Base-by-base conservation (phyloP, 2,888 invertebrate genomes). In the Leptarthrus brevirostris region DNA sequence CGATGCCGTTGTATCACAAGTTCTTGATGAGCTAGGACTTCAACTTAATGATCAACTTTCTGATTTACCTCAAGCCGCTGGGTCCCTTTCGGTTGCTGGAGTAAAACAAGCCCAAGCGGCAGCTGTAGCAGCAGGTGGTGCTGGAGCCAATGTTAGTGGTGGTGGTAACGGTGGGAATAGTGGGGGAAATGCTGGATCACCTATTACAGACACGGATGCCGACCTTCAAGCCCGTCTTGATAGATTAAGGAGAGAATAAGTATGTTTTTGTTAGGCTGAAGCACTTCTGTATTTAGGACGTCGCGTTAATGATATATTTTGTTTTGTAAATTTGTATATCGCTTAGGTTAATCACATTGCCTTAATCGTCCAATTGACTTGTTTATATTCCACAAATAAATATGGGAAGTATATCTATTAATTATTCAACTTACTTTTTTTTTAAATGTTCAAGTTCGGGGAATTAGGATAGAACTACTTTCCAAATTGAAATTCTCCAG, bases 161-260 rank as follows among this genome's bases (percentile, higher is more conserved):
- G 82, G 85, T 74, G 82, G 84, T 40, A 81, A 82, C 36, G 84
- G 84, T 73, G 86, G 83, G 10, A 83, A 85, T 44, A 85, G 86
- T 34, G 84, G 84, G 77, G 87, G 85, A 10, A 87, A 85, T 3
- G 86, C 84, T 10, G 86, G 86, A 0, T 86, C 86, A 8, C 85
- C 86, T 18, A 81, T 91, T 74, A 88, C 90, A n/a, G 96, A 94
- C 85, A 95, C 96, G 0, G 98, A 98, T 87, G 98, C 98, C 18
- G 98, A 98, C 87, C 89, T 99, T 78, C 97, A 98, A 87, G 97
- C 97, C 71, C 89, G 98, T 78, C 89, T 98, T 80, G 97, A 98
- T 86, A 98, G 97, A 86, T 88, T 98, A 82, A 89, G 97, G 80
- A 89, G 95, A 78, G 95, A 96, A 88, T 94, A 89, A 44, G 14